These are phyloP conservation scores for Ptyas mucosa DNA, from an alignment of 2,113 vertebrate genomes.

Conservation along the genomic window DNA sequence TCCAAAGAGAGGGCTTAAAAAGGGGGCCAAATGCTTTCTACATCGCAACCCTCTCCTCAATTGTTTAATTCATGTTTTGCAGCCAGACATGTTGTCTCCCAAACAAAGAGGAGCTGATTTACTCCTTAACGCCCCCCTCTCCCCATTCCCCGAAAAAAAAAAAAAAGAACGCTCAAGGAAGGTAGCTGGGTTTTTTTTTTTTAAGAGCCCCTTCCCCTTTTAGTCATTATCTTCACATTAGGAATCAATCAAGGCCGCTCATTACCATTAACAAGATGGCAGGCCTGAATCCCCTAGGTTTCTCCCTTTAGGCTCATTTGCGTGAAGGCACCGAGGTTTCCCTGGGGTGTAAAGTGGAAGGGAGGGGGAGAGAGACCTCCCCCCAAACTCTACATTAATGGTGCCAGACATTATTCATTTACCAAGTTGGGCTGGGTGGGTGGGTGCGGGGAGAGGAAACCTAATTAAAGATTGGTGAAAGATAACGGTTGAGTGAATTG, in stretches of 20 bases:
- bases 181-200: neutral
- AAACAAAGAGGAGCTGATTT: neutral
- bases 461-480: conserved; percentile 32
- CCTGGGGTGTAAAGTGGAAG: conserved; percentile 54
- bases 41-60: neutral
- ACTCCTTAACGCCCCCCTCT: neutral
- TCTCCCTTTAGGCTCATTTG: conserved; percentile 35
- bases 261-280: conserved; percentile 49
- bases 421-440: neutral
- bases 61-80: neutral
- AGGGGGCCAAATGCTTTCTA: neutral
- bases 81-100: neutral
- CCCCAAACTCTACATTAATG: conserved; percentile 42
- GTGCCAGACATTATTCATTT: conserved; percentile 58
- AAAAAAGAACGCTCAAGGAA: conserved; percentile 43
- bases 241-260: conserved; percentile 56
- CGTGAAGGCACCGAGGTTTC: conserved; percentile 50
- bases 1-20: neutral
- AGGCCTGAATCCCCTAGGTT: conserved; percentile 45
- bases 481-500: neutral
- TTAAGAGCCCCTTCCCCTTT: conserved; percentile 41
- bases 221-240: conserved; percentile 72
- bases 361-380: conserved; percentile 40
- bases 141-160: conserved; percentile 6
- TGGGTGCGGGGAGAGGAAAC: conserved; percentile 18